Conservation (phyloP, 2,888 invertebrate genomes). For the Meliscaeva auricollis region DNA sequence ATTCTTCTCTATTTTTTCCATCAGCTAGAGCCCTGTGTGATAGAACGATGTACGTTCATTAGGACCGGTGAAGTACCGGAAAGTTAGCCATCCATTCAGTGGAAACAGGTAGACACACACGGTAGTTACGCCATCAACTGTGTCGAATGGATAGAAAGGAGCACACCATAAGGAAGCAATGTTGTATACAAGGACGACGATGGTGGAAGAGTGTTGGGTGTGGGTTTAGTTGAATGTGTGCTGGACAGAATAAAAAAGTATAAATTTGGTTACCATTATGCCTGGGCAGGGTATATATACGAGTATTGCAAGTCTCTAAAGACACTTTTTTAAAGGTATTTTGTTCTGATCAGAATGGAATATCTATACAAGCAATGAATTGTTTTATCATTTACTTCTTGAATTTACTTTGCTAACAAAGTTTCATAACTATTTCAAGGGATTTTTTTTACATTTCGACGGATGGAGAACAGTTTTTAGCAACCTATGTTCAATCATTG, state of each 20-base stretch:
- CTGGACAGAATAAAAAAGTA: conserved; percentile 29
- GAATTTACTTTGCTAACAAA: neutral
- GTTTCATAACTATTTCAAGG: neutral
- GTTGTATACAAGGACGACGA: neutral
- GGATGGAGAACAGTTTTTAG: too few species aligned
- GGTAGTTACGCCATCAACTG: conserved; percentile 67
- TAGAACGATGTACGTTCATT: conserved; percentile 72
- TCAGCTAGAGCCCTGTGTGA: conserved; percentile 25
- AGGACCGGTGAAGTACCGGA: conserved; percentile 70
- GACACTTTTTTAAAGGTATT: conserved; percentile 54
- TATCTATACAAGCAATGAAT: conserved; percentile 42
- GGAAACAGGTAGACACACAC: conserved; percentile 70
- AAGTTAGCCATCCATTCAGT: conserved; percentile 75
- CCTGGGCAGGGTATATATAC: conserved; percentile 2
- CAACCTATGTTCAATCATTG: too few species aligned
- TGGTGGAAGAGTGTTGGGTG: neutral
- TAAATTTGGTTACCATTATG: conserved; percentile 67
- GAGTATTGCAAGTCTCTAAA: conserved; percentile 48
- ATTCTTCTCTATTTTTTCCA: conserved; percentile 7
- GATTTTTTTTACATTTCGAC: too few species aligned
- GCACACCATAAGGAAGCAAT: conserved; percentile 23
- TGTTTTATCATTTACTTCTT: conserved; percentile 34
- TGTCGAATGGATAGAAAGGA: conserved; percentile 42
- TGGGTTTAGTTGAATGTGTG: neutral
- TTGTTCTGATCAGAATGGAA: conserved; percentile 61